phyloP scores from a whole-genome alignment of 2,888 invertebrate species.

The Melieria crassipennis region DNA sequence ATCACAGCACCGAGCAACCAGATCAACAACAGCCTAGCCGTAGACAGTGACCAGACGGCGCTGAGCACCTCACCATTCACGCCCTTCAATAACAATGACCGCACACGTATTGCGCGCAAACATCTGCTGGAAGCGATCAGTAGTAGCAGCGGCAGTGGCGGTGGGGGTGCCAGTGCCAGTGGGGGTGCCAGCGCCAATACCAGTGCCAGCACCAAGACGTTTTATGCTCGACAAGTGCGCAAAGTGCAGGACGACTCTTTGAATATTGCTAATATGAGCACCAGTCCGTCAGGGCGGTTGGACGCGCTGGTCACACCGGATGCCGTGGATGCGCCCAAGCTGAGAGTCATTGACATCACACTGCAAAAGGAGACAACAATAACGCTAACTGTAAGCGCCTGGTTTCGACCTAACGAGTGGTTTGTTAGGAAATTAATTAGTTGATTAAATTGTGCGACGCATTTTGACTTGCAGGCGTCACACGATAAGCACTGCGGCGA shows the following conservation, averaged over 20 bases:
- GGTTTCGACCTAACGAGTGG: no score
- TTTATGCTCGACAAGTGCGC: constrained; percentile 40
- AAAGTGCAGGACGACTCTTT: constrained; percentile 58
- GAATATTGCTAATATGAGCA: constrained; percentile 59
- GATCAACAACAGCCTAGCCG: no score
- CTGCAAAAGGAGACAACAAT: constrained; percentile 33
- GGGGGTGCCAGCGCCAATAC: neutral
- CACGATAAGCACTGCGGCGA: no score
- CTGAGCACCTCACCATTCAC: constrained; percentile 46
- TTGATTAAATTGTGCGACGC: no score
- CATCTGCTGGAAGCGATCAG: constrained; percentile 30
- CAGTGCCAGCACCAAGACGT: neutral
- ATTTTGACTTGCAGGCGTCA: no score
- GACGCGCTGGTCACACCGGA: constrained; percentile 54
- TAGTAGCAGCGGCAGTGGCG: constrained; percentile 34
- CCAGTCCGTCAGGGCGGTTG: constrained; percentile 62
- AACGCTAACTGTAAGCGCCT: constrained; percentile 37
- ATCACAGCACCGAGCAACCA: no score
- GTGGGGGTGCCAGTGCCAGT: constrained; percentile 1
- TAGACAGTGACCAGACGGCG: constrained; percentile 7
- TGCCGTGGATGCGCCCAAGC: constrained; percentile 37
- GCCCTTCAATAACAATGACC: constrained; percentile 52
- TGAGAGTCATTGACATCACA: constrained; percentile 41
- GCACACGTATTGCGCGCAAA: constrained; percentile 50
- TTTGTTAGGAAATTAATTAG: no score